Evolutionary conservation across 2,888 invertebrate genomes (phyloP).

Genomic region (Physocephala rufipes): DNA sequence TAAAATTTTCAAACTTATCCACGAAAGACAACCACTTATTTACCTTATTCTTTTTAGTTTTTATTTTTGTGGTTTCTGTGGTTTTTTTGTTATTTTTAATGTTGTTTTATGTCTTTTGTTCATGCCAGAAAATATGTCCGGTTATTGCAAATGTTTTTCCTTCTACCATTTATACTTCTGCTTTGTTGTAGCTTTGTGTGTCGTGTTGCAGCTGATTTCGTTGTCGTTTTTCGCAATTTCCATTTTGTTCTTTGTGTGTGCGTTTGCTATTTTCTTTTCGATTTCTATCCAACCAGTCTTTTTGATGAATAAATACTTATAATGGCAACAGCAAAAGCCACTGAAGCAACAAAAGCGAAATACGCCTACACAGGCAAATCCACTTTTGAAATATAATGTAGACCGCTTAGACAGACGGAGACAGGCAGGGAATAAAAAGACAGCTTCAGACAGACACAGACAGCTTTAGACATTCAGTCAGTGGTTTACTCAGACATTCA

Average conservation of each 20-base stretch:
- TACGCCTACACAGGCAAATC: constrained; percentile 16
- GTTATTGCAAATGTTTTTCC: too few relatives aligned
- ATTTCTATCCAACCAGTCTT: neutral
- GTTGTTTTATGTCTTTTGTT: too few relatives aligned
- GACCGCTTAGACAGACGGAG: neutral
- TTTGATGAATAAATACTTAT: neutral
- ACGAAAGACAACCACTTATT: too few relatives aligned
- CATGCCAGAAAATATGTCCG: too few relatives aligned
- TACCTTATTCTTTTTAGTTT: too few relatives aligned
- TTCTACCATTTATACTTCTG: too few relatives aligned
- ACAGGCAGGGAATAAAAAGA: too few relatives aligned
- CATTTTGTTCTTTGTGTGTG: neutral
- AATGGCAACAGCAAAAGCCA: neutral
- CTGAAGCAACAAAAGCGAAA: neutral
- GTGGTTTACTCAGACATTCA: neutral
- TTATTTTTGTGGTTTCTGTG: too few relatives aligned
- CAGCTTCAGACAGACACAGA: too few relatives aligned
- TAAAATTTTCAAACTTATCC: too few relatives aligned
- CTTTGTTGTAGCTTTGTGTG: too few relatives aligned
- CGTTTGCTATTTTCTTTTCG: neutral
- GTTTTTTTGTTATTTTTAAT: too few relatives aligned
- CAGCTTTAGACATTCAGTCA: neutral
- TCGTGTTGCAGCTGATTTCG: neutral
- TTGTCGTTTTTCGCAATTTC: neutral
- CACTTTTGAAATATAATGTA: neutral